Base-by-base conservation (phyloP, 1,140 invertebrate species). In the Cydia fagiglandana region DNA sequence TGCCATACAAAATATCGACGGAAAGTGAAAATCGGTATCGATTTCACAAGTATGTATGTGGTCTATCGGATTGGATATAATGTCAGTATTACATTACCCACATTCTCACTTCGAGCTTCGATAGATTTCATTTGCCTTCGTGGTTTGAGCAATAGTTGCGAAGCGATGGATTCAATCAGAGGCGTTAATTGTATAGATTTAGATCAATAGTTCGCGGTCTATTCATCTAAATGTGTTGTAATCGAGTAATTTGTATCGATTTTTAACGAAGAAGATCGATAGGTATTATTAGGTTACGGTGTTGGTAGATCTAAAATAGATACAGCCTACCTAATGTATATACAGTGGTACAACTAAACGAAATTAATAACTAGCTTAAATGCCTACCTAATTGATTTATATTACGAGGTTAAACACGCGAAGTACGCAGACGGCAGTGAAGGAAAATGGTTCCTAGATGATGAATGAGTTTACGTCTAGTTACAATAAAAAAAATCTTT, bases 1-100 rank as follows among this genome's bases (percentile, higher is more conserved):
- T 53, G 15, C 50, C 15, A 17, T n/a, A 53, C 50, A 64, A 24
- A 20, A 13, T 15, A 24, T 6, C 61, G 28, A 28, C 20, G 15
- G 61, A 64, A 64, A 28, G 61, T 64, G 61, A 64, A 64, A 64
- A 64, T 64, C n/a, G 20, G 24, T 30, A 64, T 64, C 61, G 61
- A 64, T 64, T 64, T 64, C 61, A 64, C 61, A 64, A 53, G 61
- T 64, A 64, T 64, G 13, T 9, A 64, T 47, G 61, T 64, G 61
- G 61, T 64, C 61, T 64, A 64, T 30, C 28, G 61, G 61, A 28
- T 64, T 28, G n/a, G 50, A 53, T 53, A 53, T 50, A 50, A 50
- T 53, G 50, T 53, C 50, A 17, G 50, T 53, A 53, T 17, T 17
- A n/a, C n/a, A n/a, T 53, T 53, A 53, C n/a, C 45, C 45, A 53